Evolutionary conservation across 2,888 invertebrate genomes (phyloP).

Genomic region (Bhutanitis thaidina): DNA sequence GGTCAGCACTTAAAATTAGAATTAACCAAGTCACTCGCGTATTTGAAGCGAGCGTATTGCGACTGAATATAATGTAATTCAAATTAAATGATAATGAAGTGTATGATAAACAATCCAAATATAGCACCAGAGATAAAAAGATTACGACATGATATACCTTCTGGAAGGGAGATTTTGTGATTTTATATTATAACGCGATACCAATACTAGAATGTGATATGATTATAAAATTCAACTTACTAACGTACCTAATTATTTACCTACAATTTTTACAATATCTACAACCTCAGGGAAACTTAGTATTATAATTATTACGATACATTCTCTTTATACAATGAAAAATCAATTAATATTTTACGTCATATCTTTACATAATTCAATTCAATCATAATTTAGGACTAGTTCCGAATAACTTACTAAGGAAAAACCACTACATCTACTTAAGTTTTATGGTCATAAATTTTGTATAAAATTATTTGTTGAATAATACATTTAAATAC

Average conservation of each 20-base stretch:
- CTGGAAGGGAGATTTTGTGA: constrained; percentile 33
- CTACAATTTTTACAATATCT: constrained; percentile 74
- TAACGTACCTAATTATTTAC: constrained; percentile 58
- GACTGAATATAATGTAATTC: too few relatives aligned
- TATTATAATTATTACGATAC: constrained; percentile 50
- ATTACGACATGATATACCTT: constrained; percentile 22
- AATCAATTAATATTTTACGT: constrained; percentile 27
- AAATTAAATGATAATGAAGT: too few relatives aligned
- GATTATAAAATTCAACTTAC: constrained; percentile 76
- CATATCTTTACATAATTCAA: constrained; percentile 34
- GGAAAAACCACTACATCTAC: constrained; percentile 66
- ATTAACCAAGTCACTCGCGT: too few relatives aligned
- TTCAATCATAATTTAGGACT: constrained; percentile 67
- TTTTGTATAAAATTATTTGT: constrained; percentile 62
- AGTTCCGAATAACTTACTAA: constrained; percentile 75
- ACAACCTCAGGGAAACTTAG: constrained; percentile 58
- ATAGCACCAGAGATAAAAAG: constrained; percentile 57
- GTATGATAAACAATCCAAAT: constrained; percentile 27
- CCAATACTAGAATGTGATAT: constrained; percentile 64
- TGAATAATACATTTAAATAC: constrained; percentile 24
- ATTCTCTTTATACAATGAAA: constrained; percentile 41
- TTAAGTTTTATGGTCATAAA: constrained; percentile 57
- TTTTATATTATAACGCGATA: constrained; percentile 45
- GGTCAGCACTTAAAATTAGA: too few relatives aligned
- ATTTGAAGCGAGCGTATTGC: too few relatives aligned